Percentiles rank a stretch among this genome's conserved stretches.
These are phyloP conservation scores for Meteorus sp. DNA, from an alignment of 1,140 invertebrate genomes.

Conservation along the genomic window DNA sequence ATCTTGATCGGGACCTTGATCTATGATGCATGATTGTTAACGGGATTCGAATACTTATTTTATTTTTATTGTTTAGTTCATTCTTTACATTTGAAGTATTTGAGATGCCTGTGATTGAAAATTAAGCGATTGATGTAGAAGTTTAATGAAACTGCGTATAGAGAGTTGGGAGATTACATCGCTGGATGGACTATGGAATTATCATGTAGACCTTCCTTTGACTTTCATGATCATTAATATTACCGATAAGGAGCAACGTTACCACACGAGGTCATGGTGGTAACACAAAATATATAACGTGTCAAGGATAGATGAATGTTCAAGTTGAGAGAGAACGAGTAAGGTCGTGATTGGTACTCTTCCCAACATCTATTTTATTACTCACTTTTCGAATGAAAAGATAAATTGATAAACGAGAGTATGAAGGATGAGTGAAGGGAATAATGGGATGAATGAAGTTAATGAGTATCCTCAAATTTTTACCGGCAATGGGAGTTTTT, in stretches of 20 bases:
- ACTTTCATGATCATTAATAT: slow-evolving; percentile 41
- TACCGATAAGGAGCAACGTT: slow-evolving; percentile 35
- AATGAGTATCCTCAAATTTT: too few species aligned
- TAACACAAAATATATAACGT: slow-evolving; percentile 4
- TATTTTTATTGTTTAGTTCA: not conserved
- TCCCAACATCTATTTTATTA: slow-evolving; percentile 1
- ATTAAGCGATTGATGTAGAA: too few species aligned
- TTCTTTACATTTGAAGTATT: not conserved
- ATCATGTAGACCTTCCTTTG: not conserved
- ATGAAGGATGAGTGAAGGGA: not conserved
- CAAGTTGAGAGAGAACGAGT: not conserved
- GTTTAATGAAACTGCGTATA: not conserved
- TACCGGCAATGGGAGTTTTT: too few species aligned
- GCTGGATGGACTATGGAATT: not conserved
- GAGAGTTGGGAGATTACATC: slow-evolving; percentile 4
- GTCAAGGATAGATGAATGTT: slow-evolving; percentile 5
- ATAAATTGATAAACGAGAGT: slow-evolving; percentile 16
- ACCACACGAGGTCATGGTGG: slow-evolving; percentile 15
- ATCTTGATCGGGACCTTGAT: slow-evolving; percentile 21
- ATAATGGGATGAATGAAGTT: too few species aligned
- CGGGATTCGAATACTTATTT: slow-evolving; percentile 13
- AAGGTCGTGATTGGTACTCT: not conserved
- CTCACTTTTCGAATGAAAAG: too few species aligned
- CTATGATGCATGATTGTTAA: slow-evolving; percentile 12
- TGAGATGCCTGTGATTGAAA: not conserved